Conservation (phyloP, 2,888 invertebrate genomes). For the Pilophorus perplexus region DNA sequence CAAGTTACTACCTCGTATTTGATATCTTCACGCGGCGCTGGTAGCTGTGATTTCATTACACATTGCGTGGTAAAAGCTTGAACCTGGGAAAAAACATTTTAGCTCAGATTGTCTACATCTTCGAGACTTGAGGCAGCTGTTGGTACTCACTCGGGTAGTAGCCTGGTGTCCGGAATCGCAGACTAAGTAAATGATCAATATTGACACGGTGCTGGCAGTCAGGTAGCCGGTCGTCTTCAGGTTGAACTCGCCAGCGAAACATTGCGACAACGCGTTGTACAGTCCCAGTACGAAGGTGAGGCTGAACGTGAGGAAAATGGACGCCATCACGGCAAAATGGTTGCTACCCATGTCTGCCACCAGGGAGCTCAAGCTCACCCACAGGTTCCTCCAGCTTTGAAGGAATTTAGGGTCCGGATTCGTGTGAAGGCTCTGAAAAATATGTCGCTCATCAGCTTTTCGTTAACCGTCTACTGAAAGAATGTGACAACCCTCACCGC, state of each 20-base stretch:
- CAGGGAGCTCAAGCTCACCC: slow-evolving; percentile 35
- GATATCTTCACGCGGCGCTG: slow-evolving; percentile 15
- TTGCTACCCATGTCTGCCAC: slow-evolving; percentile 30
- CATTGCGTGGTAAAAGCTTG: neutral
- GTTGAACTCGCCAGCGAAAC: slow-evolving; percentile 12
- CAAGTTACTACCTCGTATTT: slow-evolving; percentile 35
- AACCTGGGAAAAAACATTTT: slow-evolving; percentile 8
- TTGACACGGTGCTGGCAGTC: slow-evolving; percentile 28
- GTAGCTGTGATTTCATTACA: slow-evolving; percentile 20
- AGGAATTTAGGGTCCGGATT: slow-evolving; percentile 13
- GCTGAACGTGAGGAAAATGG: slow-evolving; percentile 42
- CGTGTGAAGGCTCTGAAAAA: slow-evolving; percentile 4
- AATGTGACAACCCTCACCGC: slow-evolving; percentile 6
- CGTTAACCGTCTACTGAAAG: neutral
- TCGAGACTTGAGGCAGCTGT: neutral
- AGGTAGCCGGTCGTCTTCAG: slow-evolving; percentile 38
- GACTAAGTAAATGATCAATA: slow-evolving; percentile 32
- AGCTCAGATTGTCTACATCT: neutral
- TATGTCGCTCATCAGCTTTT: too few species aligned
- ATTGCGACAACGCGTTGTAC: slow-evolving; percentile 36
- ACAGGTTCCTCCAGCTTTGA: slow-evolving; percentile 36
- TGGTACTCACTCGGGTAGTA: slow-evolving; percentile 17
- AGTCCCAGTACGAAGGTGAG: slow-evolving; percentile 42
- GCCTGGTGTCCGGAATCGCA: slow-evolving; percentile 41
- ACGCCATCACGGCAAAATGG: slow-evolving; percentile 31